Evolutionary conservation across 2,113 vertebrate genomes (phyloP), one percentile per base, ranked within the genome.

Genomic region (Pogonocichla stellata): DNA sequence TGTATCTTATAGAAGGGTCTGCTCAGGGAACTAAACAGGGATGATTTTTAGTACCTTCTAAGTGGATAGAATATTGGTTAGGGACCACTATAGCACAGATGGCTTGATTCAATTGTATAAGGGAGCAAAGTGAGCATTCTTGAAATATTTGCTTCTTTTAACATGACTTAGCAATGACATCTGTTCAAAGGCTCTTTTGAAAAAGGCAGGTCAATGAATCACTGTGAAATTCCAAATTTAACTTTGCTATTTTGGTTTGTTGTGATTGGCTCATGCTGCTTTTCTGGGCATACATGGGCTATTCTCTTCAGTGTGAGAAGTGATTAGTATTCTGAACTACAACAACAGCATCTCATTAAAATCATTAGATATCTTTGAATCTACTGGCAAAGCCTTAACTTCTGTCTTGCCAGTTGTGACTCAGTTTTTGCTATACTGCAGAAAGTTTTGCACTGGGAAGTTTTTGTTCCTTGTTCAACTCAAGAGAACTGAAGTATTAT

Each of bases 171-270:
- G 36, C 66, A 86, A 48, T 45, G 72, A 86, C 83, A 95, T 71
- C 69, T 91, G 89, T 75, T 95, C 47, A 42, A 80, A 88, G 56
- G 42, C 67, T 95, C 12, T 60, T 83, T 77, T 73, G 83, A 66
- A 93, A 86, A 92, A 77, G 75, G n/a, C 83, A 86, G 96, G 94
- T 96, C 94, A 95, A 6, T 93, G 89, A 93, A 73, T 92, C 80
- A 91, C 80, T 58, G 77, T 53, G 38, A 84, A 91, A 80, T 80
- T 88, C 89, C 80, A 86, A 91, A 93, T 91, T 91, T 86, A 93
- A 86, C 64, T 88, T 83, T 56, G 16, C 57, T 73, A 13, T 87
- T 90, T 91, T 45, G 47, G 80, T 86, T 77, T 91, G 84, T 87
- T 92, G 16, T 40, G 72, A 56, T 95, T 83, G 82, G 82, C 75